Conservation (phyloP, 2,888 invertebrate genomes). For the Celastrina argiolus region DNA sequence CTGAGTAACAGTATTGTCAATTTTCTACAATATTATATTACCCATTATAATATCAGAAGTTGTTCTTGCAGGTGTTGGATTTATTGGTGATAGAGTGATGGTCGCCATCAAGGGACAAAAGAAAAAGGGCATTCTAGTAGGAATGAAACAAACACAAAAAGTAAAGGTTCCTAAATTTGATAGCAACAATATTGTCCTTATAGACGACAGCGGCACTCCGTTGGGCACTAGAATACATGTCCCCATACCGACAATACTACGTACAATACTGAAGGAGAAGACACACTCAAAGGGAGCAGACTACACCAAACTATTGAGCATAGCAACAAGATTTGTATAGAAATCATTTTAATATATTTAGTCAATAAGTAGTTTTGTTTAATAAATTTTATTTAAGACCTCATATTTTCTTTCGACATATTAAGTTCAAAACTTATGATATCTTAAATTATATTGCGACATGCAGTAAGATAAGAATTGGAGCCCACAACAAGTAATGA, state of each 20-base stretch:
- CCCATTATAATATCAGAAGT: background rate
- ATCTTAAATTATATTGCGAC: too few species aligned
- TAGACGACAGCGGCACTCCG: conserved; percentile 96
- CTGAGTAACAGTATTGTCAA: too few species aligned
- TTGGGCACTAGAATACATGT: conserved; percentile 96
- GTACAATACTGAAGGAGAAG: conserved; percentile 89
- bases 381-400: conserved; percentile 29
- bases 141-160: conserved; percentile 89
- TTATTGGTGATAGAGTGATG: conserved; percentile 89
- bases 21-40: too few species aligned
- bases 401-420: conserved; percentile 15
- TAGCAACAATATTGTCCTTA: conserved; percentile 95
- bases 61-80: conserved; percentile 64
- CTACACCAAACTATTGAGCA: conserved; percentile 94
- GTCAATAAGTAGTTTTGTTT: conserved; percentile 21
- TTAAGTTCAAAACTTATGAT: too few species aligned
- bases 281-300: conserved; percentile 90
- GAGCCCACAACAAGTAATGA: too few species aligned
- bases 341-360: conserved; percentile 21
- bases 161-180: conserved; percentile 93
- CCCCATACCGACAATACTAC: conserved; percentile 93
- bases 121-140: conserved; percentile 90
- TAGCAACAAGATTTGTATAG: conserved; percentile 92
- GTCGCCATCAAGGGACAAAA: conserved; percentile 97
- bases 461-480: too few species aligned